Conservation (phyloP, 2,797 vertebrate species). For the Gymnothorax reevesii region DNA sequence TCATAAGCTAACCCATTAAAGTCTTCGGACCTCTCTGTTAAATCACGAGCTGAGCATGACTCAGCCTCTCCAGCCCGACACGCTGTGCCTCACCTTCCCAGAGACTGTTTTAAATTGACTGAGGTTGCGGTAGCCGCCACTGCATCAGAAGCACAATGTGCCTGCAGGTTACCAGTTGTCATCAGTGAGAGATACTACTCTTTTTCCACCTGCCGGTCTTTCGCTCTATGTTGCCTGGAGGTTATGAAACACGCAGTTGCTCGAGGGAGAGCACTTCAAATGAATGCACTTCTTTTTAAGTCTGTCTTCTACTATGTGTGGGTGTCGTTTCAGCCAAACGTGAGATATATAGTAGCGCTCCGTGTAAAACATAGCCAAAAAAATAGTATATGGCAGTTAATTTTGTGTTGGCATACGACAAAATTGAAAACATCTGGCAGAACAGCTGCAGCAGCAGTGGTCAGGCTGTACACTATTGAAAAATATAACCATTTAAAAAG, state of each 20-base stretch:
- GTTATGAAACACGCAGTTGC: neutral
- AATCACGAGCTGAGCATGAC: neutral
- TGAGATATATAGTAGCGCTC: neutral
- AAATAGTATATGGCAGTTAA: neutral
- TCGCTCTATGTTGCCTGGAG: neutral
- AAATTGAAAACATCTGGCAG: neutral
- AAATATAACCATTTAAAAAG: neutral
- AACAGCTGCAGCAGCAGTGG: neutral
- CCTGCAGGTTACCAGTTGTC: neutral
- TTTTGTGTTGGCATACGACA: neutral
- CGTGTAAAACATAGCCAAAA: neutral
- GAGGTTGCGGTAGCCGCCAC: neutral
- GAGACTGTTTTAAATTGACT: neutral
- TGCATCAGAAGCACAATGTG: neutral
- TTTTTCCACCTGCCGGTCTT: neutral
- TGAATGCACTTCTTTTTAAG: neutral
- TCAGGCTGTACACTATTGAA: neutral
- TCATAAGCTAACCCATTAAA: neutral
- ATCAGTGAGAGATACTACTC: constrained; percentile 2
- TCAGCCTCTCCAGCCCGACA: neutral
- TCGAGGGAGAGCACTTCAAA: neutral
- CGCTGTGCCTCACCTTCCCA: neutral
- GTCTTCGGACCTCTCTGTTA: neutral
- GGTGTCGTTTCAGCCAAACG: neutral
- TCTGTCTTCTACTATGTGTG: neutral